phyloP scores from a whole-genome alignment of 2,888 invertebrate genomes.

The Calliscelio sp. region DNA sequence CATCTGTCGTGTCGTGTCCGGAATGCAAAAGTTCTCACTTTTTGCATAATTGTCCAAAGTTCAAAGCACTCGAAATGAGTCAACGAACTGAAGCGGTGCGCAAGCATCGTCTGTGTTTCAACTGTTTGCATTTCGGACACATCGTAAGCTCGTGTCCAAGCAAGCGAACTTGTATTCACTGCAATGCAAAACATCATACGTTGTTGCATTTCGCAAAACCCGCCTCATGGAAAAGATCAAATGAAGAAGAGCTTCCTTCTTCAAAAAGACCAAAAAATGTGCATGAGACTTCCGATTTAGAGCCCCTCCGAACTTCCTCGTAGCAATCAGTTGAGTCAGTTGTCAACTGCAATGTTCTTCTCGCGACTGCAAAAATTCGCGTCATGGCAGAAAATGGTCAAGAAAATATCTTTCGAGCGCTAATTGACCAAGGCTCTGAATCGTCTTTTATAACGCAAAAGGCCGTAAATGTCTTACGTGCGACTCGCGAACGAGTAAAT shows the following conservation, averaged over 20 bases:
- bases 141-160: constrained; percentile 9
- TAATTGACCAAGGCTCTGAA: constrained; percentile 4
- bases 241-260: too few species aligned
- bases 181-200: not conserved
- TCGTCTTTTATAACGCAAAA: not conserved
- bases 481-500: not conserved
- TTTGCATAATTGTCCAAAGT: constrained; percentile 13
- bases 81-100: not conserved
- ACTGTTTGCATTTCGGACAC: constrained; percentile 24
- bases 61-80: too few species aligned
- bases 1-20: constrained; percentile 1
- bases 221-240: not conserved
- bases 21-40: not conserved
- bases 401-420: not conserved
- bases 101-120: constrained; percentile 38
- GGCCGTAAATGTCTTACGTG: not conserved
- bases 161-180: constrained; percentile 5
- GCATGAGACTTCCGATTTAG: too few species aligned
- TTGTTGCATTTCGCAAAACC: too few species aligned
- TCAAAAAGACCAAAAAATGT: too few species aligned
- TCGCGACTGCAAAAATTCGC: not conserved
- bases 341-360: too few species aligned
- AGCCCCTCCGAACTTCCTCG: too few species aligned
- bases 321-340: too few species aligned
- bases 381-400: not conserved